These are phyloP conservation scores for Megalonaias nervosa DNA, from an alignment of 1,140 invertebrate genomes.

Conservation along the genomic window DNA sequence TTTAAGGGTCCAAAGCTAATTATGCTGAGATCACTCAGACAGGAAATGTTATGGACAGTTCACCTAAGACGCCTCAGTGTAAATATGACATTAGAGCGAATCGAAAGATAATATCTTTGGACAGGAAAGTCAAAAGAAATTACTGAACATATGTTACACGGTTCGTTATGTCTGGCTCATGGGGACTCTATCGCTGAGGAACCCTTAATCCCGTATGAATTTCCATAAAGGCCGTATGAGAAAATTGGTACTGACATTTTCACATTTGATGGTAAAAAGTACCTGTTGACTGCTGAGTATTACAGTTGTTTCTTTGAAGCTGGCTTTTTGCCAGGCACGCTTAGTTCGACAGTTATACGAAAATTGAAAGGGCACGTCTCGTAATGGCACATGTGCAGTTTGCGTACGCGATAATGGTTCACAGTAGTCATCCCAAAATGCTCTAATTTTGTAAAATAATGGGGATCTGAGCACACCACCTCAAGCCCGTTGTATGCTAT, in stretches of 20 bases:
- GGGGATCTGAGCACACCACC: background rate
- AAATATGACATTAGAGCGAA: slow-evolving; percentile 33
- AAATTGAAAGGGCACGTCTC: slow-evolving; percentile 6
- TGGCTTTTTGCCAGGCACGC: background rate
- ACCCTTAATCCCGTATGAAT: background rate
- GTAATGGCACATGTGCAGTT: background rate
- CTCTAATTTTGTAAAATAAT: slow-evolving; percentile 4
- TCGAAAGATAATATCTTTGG: slow-evolving; percentile 41
- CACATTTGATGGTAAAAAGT: background rate
- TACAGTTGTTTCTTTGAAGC: slow-evolving; percentile 5
- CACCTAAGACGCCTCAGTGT: slow-evolving; percentile 43
- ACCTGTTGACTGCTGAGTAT: background rate
- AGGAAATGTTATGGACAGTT: slow-evolving; percentile 35
- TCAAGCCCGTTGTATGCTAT: background rate
- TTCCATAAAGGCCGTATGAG: background rate
- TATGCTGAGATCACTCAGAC: slow-evolving; percentile 21
- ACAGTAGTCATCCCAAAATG: background rate
- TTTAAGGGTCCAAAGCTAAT: slow-evolving; percentile 3
- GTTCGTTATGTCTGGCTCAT: background rate
- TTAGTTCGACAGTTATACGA: background rate
- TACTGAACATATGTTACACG: background rate
- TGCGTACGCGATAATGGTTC: slow-evolving; percentile 7
- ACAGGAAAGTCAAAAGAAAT: slow-evolving; percentile 31
- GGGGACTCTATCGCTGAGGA: background rate
- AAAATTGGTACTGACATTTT: slow-evolving; percentile 7